Percentiles rank a stretch among this genome's conserved stretches.
Evolutionary conservation across 2,113 vertebrate species (phyloP).

Genomic region (Clinocottus analis): DNA sequence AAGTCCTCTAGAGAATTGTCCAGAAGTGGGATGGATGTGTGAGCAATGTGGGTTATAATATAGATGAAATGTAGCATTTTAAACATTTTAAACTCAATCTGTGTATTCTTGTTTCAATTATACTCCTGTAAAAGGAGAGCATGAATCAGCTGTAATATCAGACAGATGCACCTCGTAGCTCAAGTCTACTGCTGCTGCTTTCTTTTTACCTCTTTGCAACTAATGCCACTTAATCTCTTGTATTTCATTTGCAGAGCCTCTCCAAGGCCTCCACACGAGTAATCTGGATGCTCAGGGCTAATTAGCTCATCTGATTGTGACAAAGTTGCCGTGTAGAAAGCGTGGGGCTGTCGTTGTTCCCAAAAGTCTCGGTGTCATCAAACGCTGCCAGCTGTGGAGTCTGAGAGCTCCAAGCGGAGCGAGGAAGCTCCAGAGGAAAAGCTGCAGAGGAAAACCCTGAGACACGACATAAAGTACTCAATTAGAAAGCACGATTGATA

Average conservation of each 20-base stretch:
- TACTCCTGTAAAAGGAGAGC: neutral
- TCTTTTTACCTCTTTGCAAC: slow-evolving; percentile 36
- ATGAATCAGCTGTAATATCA: neutral
- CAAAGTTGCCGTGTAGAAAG: slow-evolving; percentile 57
- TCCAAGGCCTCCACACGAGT: slow-evolving; percentile 52
- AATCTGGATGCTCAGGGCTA: slow-evolving; percentile 71
- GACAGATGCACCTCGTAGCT: neutral
- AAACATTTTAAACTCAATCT: neutral
- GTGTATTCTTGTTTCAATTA: neutral
- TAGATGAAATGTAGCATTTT: neutral
- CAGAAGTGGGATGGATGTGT: too few species aligned
- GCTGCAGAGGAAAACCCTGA: slow-evolving; percentile 7
- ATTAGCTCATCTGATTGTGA: slow-evolving; percentile 80
- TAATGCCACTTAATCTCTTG: slow-evolving; percentile 32
- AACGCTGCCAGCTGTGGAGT: slow-evolving; percentile 62
- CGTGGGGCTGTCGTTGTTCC: slow-evolving; percentile 59
- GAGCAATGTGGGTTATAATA: neutral
- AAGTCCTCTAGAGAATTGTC: too few species aligned
- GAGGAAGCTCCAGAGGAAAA: slow-evolving; percentile 50
- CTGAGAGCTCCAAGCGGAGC: slow-evolving; percentile 17
- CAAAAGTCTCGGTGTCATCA: slow-evolving; percentile 57
- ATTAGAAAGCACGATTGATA: slow-evolving; percentile 34
- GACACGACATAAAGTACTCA: slow-evolving; percentile 11
- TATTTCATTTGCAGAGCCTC: slow-evolving; percentile 5
- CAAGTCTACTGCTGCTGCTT: neutral